Evolutionary conservation across 2,113 vertebrate genomes (phyloP).

Genomic region (Zosterops japonicus): DNA sequence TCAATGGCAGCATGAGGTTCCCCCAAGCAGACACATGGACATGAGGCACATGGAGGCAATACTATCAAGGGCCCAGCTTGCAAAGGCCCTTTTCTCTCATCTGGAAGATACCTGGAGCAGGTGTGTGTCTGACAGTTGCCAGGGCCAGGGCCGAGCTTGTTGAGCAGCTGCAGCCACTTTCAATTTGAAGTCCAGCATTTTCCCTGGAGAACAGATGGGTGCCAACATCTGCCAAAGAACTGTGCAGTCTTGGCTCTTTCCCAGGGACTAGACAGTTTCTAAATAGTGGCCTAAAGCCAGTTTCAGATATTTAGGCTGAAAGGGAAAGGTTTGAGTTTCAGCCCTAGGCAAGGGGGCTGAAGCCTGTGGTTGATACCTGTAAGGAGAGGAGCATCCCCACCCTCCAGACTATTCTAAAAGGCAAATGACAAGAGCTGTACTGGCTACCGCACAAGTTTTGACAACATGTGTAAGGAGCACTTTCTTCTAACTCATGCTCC

Average conservation of each 20-base stretch:
- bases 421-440: background rate
- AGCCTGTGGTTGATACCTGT: background rate
- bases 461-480: background rate
- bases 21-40: background rate
- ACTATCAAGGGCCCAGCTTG: background rate
- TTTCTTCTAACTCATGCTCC: background rate
- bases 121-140: background rate
- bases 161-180: background rate
- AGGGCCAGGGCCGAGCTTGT: background rate
- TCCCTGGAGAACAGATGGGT: background rate
- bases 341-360: background rate
- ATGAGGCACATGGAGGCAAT: fast-evolving
- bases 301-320: background rate
- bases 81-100: background rate
- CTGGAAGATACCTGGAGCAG: background rate
- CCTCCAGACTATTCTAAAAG: background rate
- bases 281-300: background rate
- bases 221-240: background rate
- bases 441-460: background rate
- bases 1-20: background rate
- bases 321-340: background rate
- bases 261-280: background rate
- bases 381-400: background rate
- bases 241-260: background rate
- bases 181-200: background rate